Base-by-base conservation (phyloP, 1,140 invertebrate genomes). In the Caenorhabditis remanei region DNA sequence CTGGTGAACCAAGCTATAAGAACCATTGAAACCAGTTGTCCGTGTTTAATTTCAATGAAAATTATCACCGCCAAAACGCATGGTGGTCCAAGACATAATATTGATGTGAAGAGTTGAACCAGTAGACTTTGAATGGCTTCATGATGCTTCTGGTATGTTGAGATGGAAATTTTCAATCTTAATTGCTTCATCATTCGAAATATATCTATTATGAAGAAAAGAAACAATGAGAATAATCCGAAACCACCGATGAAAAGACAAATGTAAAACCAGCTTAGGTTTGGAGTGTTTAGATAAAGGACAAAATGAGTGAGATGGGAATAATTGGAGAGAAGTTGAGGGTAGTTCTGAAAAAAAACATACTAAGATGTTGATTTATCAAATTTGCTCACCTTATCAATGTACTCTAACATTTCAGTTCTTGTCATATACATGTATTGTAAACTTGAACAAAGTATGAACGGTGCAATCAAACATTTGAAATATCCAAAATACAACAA, bases 121-220 rank as follows among this genome's bases (percentile, higher is more conserved):
- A 58, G 16, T 58, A 58, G n/a, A n/a, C 56, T 58, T 58, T 58
- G 56, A 19, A 58, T n/a, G 8, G 56, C 56, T 58, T 58, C 56
- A 16, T 58, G 16, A n/a, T 58, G 56, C 8, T 58, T 58, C n/a
- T n/a, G 56, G 8, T 21, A 58, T 3, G 56, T 58, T 16, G n/a
- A 58, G 2, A n/a, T n/a, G 19, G 56, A 58, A 8, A 58, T n/a
- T 58, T n/a, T 16, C 8, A 21, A 7, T 58, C n/a, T 16, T 19
- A 58, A 8, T 4, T 14, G 8, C n/a, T 58, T 58, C 56, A 58
- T 58, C 56, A 58, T n/a, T n/a, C n/a, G 14, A 16, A 58, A 7
- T n/a, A 58, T n/a, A 21, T 58, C 56, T 8, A 8, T n/a, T n/a
- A 58, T n/a, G n/a, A 58, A 21, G 14, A 21, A n/a, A 16, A 58